Percentiles rank a stretch among this genome's conserved stretches.
phyloP scores from a whole-genome alignment of 2,888 invertebrate genomes.

The Chloromyia formosa region DNA sequence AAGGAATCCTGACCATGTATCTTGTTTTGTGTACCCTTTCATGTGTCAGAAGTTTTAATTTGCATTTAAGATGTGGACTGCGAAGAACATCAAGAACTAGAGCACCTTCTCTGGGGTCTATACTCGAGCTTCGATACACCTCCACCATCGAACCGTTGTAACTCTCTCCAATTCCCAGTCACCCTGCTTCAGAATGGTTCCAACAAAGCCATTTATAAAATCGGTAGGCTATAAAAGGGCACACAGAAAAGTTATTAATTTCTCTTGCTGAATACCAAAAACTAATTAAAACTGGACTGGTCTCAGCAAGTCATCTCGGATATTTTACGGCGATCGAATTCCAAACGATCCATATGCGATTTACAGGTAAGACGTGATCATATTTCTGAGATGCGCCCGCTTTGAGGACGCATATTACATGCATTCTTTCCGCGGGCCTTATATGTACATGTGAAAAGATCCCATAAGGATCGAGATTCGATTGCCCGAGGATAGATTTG shows the following conservation, averaged over 20 bases:
- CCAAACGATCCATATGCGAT: conserved; percentile 22
- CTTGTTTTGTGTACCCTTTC: no score
- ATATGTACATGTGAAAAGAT: conserved; percentile 52
- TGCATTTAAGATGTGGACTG: no score
- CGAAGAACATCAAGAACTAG: no score
- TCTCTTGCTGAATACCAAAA: conserved; percentile 50
- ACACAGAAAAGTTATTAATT: conserved; percentile 49
- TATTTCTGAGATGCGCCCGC: conserved; percentile 34
- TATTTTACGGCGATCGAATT: conserved; percentile 49
- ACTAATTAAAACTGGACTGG: conserved; percentile 50
- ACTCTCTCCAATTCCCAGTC: background rate
- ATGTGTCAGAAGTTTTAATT: no score
- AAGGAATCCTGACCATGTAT: no score
- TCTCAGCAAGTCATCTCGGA: conserved; percentile 25
- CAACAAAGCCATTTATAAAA: conserved; percentile 31
- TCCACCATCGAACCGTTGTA: background rate
- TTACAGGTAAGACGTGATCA: conserved; percentile 29
- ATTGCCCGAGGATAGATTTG: conserved; percentile 57
- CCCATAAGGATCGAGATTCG: conserved; percentile 61
- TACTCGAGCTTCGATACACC: no score
- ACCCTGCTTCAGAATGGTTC: background rate
- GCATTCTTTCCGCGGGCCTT: conserved; percentile 15
- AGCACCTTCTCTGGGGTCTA: no score
- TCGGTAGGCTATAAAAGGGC: conserved; percentile 42
- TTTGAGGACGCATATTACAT: conserved; percentile 14